These are phyloP conservation scores for Leptinotarsa tumamoca DNA, from an alignment of 2,888 invertebrate genomes.

Conservation along the genomic window DNA sequence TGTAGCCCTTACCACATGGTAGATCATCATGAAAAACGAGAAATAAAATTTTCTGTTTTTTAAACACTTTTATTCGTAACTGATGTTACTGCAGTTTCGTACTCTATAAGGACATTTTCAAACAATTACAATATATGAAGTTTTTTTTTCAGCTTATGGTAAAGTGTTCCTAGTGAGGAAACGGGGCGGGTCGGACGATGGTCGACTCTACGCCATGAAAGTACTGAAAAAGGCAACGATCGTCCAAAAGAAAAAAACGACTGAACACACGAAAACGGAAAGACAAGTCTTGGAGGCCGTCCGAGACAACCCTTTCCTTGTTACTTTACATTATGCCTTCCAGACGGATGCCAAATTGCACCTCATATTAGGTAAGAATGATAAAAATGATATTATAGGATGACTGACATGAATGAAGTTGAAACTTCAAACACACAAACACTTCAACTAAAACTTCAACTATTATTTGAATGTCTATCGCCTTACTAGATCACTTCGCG, in stretches of 20 bases:
- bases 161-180: conserved; percentile 97
- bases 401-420: too few relatives aligned
- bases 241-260: conserved; percentile 93
- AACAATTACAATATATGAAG: background rate
- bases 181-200: conserved; percentile 85
- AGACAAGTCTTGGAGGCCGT: conserved; percentile 96
- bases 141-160: conserved; percentile 84
- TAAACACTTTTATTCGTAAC: too few relatives aligned
- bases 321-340: conserved; percentile 97
- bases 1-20: too few relatives aligned
- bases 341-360: conserved; percentile 97
- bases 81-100: too few relatives aligned
- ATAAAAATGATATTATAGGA: background rate
- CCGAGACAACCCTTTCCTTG: conserved; percentile 93
- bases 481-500: too few relatives aligned
- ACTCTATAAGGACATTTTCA: too few relatives aligned
- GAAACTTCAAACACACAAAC: too few relatives aligned
- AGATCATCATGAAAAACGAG: too few relatives aligned
- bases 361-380: conserved; percentile 89
- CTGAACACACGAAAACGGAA: conserved; percentile 97
- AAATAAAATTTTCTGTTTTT: too few relatives aligned
- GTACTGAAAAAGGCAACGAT: conserved; percentile 96
- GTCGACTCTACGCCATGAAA: conserved; percentile 97
- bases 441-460: too few relatives aligned
- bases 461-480: too few relatives aligned